phyloP scores from a whole-genome alignment of 2,888 invertebrate species.

The Rhaphigaster nebulosa region DNA sequence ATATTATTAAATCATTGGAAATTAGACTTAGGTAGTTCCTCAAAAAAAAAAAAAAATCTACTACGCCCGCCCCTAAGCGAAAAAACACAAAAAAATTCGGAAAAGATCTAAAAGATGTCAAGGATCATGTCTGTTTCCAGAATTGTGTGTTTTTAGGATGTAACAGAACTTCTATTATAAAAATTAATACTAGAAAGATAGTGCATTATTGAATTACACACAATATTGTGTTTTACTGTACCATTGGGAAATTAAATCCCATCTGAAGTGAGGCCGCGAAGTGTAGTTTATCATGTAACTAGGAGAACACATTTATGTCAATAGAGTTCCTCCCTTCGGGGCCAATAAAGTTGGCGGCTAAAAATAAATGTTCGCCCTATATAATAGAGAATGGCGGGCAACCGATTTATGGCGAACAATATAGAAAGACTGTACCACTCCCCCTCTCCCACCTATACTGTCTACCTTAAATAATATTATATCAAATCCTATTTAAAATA shows the following conservation, averaged over 20 bases:
- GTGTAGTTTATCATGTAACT: slow-evolving; percentile 39
- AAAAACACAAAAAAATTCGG: no score
- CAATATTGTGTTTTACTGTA: neutral
- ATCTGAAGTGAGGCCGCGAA: neutral
- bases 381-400: slow-evolving; percentile 37
- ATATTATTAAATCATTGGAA: no score
- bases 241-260: slow-evolving; percentile 26
- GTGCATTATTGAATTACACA: neutral
- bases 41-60: no score
- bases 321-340: slow-evolving; percentile 18
- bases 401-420: slow-evolving; percentile 32
- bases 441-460: neutral
- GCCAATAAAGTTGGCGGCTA: slow-evolving; percentile 33
- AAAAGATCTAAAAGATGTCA: no score
- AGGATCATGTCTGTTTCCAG: no score
- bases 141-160: no score
- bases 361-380: slow-evolving; percentile 20
- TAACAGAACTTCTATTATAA: neutral
- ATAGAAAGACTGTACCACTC: slow-evolving; percentile 21
- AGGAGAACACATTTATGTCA: slow-evolving; percentile 31
- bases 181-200: neutral
- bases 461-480: slow-evolving; percentile 41
- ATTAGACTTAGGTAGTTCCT: no score
- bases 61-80: no score
- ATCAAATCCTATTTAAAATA: neutral